phyloP scores from a whole-genome alignment of 2,113 vertebrate genomes.

The Otus sunia region DNA sequence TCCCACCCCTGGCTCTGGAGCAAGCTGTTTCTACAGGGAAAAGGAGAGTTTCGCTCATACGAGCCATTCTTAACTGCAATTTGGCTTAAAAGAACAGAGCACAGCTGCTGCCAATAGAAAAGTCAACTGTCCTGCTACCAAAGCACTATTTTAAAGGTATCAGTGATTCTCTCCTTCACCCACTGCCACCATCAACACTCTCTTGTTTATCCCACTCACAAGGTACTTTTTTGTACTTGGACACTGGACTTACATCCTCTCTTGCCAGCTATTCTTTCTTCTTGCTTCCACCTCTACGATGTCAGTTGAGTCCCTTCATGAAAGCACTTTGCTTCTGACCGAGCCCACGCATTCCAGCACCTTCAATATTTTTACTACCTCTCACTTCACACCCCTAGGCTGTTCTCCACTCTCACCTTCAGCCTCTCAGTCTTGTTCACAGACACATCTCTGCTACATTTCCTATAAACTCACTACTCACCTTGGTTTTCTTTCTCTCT shows the following conservation, averaged over 20 bases:
- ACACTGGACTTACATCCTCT: neutral
- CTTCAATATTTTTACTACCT: neutral
- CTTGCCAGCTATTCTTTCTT: neutral
- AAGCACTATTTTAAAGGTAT: neutral
- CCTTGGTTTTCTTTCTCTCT: neutral
- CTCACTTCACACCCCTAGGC: neutral
- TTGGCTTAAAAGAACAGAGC: neutral
- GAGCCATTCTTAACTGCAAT: neutral
- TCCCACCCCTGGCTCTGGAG: neutral
- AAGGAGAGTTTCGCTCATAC: neutral
- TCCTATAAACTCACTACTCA: neutral
- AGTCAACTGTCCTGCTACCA: neutral
- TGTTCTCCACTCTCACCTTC: neutral
- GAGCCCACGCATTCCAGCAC: neutral
- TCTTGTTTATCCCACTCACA: neutral
- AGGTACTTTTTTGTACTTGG: neutral
- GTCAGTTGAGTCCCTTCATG: neutral
- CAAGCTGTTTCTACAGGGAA: neutral
- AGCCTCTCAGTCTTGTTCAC: neutral
- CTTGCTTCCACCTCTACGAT: neutral
- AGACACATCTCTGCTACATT: neutral
- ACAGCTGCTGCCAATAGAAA: neutral
- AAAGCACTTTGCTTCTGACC: neutral
- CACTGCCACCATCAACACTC: neutral
- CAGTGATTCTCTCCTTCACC: neutral